Evolutionary conservation across 1,140 invertebrate species (phyloP).

Genomic region (Drosophila subpulchrella): DNA sequence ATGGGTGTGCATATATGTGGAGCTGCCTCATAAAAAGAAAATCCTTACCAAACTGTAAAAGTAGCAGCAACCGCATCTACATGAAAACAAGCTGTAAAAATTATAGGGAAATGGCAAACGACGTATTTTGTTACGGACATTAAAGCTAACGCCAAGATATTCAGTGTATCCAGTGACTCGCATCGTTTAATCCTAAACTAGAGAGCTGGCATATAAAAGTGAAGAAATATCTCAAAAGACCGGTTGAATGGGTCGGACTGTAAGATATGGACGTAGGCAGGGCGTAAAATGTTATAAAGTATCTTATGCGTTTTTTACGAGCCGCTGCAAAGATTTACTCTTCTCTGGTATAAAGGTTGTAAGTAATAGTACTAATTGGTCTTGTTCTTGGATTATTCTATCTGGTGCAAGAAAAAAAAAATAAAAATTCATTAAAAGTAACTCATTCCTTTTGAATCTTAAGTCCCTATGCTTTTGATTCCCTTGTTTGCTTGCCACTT

Average conservation of each 20-base stretch:
- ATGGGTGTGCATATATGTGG: not conserved
- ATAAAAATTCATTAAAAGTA: not conserved
- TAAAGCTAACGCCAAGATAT: constrained; percentile 33
- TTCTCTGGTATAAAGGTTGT: not conserved
- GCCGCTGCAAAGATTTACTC: not conserved
- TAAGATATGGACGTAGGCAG: not conserved
- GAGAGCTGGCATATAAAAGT: constrained; percentile 19
- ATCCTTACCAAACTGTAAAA: constrained; percentile 22
- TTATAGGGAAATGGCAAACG: constrained; percentile 72
- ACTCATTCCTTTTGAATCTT: constrained; percentile 4
- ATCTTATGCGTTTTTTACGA: not conserved
- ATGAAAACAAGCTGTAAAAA: constrained; percentile 76
- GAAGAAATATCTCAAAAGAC: constrained; percentile 1
- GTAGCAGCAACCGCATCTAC: constrained; percentile 39
- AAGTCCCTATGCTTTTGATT: constrained; percentile 1
- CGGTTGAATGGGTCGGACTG: not conserved
- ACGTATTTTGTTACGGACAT: constrained; percentile 44
- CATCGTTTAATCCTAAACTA: constrained; percentile 40
- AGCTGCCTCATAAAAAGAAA: constrained; percentile 51
- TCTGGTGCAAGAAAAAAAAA: not conserved
- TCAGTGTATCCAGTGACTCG: constrained; percentile 28
- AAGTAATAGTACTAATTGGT: not conserved
- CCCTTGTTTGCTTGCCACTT: not conserved
- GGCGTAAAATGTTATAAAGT: constrained; percentile 7
- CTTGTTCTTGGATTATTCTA: not conserved